Conservation (phyloP, 2,888 invertebrate species). For the Labia minor region DNA sequence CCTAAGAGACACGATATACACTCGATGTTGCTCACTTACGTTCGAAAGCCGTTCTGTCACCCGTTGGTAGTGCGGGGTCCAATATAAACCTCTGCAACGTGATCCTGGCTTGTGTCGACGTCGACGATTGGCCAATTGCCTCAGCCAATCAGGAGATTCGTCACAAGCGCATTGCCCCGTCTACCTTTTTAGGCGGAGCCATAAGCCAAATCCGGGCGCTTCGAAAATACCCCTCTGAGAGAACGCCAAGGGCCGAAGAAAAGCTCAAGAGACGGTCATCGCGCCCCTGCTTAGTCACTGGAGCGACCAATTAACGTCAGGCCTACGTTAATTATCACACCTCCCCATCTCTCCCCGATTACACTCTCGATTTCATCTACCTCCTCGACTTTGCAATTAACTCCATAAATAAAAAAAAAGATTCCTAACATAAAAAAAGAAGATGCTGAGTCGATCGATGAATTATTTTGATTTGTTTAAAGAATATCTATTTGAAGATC, state of each 20-base stretch:
- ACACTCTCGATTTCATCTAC: not conserved
- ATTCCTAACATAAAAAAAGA: not conserved
- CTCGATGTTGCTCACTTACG: conserved; percentile 59
- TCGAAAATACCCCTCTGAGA: not conserved
- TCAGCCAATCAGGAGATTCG: conserved; percentile 39
- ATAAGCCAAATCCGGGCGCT: conserved; percentile 19
- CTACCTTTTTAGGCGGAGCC: conserved; percentile 54
- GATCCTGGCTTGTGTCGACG: conserved; percentile 50
- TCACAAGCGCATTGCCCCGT: conserved; percentile 40
- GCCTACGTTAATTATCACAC: not conserved
- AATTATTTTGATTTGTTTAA: not conserved
- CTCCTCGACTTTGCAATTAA: not conserved
- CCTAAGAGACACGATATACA: conserved; percentile 13
- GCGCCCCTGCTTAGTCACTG: conserved; percentile 14
- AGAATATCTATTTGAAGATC: not conserved
- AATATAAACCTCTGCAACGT: conserved; percentile 73
- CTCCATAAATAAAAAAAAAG: not conserved
- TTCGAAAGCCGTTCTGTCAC: conserved; percentile 95
- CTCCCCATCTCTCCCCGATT: not conserved
- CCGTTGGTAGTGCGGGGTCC: conserved; percentile 55
- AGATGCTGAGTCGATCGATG: too few species aligned
- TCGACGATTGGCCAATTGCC: conserved; percentile 37
- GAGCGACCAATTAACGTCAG: not conserved
- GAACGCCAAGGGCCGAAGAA: not conserved
- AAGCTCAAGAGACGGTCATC: not conserved